Evolutionary conservation across 2,888 invertebrate species (phyloP).

Genomic region (Apocheima hispidaria): DNA sequence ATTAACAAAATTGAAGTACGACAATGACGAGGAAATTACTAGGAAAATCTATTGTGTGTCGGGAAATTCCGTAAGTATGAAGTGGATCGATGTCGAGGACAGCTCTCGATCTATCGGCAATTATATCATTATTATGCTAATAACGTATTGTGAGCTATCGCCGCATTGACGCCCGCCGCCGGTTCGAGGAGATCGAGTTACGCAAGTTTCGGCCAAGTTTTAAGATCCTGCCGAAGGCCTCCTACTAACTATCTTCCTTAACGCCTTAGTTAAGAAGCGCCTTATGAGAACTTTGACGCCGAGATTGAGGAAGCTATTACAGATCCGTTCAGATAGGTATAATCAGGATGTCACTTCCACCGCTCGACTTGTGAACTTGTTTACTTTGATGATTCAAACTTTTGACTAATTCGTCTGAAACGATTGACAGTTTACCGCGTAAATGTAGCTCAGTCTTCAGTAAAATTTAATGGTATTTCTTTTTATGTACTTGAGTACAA

Average conservation of each 20-base stretch:
- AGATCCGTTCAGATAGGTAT: constrained; percentile 83
- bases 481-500: constrained; percentile 3
- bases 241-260: constrained; percentile 84
- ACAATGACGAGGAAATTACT: constrained; percentile 27
- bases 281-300: constrained; percentile 85
- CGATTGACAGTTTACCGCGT: constrained; percentile 51
- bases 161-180: constrained; percentile 71
- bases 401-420: constrained; percentile 72
- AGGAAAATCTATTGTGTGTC: constrained; percentile 22
- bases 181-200: constrained; percentile 80
- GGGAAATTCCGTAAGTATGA: constrained; percentile 16
- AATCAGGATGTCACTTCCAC: constrained; percentile 84
- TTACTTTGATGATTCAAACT: constrained; percentile 81
- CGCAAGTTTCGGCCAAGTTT: constrained; percentile 81
- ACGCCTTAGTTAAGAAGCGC: constrained; percentile 85
- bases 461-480: constrained; percentile 44
- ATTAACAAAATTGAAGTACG: constrained; percentile 34
- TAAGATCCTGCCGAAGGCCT: constrained; percentile 83
- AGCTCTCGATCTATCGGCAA: constrained; percentile 44
- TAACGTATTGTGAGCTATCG: constrained; percentile 79
- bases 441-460: constrained; percentile 41
- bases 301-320: constrained; percentile 86
- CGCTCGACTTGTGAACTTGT: constrained; percentile 81
- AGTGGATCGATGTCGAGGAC: constrained; percentile 17
- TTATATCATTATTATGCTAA: constrained; percentile 77